phyloP scores from a whole-genome alignment of 2,797 vertebrate genomes.

The Lycodopsis pacificus region DNA sequence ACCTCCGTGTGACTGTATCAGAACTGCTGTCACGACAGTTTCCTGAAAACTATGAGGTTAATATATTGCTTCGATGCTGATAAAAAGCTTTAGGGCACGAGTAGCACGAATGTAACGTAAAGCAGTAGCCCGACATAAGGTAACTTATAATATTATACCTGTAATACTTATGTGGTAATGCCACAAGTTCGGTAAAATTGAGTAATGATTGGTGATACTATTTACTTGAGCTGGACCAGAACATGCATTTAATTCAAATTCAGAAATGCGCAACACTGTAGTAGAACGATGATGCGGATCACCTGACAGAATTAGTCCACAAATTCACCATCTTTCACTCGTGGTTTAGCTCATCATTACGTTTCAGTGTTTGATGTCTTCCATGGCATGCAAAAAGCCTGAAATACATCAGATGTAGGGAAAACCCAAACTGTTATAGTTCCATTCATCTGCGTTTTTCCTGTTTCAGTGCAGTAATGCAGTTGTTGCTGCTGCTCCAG shows the following conservation, averaged over 20 bases:
- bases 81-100: fast-evolving
- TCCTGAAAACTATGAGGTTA: conserved; percentile 26
- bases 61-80: not conserved
- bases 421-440: not conserved
- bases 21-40: conserved; percentile 15
- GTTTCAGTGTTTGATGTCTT: not conserved
- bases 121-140: not conserved
- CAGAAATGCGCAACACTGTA: not conserved
- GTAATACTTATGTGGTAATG: not conserved
- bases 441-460: not conserved
- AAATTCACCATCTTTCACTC: not conserved
- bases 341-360: not conserved
- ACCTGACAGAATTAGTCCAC: conserved; percentile 6
- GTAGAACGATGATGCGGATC: not conserved
- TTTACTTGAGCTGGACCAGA: not conserved
- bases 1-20: not conserved
- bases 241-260: no score
- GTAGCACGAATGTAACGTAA: not conserved
- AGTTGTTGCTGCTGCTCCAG: conserved; percentile 33
- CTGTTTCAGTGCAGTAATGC: conserved; percentile 29
- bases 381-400: not conserved
- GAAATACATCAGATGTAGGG: no score
- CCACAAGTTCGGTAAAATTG: not conserved
- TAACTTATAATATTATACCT: not conserved
- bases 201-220: not conserved